Conservation (phyloP, 2,797 vertebrate genomes). For the Enteromius unitaeniatus region DNA sequence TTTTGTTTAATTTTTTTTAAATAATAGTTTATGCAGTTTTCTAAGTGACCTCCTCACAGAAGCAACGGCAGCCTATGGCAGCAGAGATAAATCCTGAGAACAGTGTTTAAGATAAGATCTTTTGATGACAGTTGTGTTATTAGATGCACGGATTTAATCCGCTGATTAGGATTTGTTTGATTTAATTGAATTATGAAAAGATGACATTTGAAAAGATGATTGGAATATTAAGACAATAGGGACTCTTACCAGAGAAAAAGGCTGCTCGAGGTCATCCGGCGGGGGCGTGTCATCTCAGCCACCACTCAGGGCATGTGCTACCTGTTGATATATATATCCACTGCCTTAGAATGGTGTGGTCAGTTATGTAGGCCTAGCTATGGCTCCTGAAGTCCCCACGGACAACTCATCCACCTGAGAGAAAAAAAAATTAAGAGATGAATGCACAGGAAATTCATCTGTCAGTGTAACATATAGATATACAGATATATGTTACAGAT, state of each 20-base stretch:
- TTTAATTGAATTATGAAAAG: neutral
- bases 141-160: neutral
- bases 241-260: conserved; percentile 52
- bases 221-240: neutral
- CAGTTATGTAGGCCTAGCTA: conserved; percentile 8
- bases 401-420: conserved; percentile 37
- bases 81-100: neutral
- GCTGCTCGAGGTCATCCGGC: conserved; percentile 23
- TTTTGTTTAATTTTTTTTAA: neutral
- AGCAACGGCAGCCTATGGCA: neutral
- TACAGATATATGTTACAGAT: too few species aligned
- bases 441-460: conserved; percentile 8
- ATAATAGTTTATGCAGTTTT: neutral
- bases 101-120: neutral
- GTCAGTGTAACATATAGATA: too few species aligned
- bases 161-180: neutral
- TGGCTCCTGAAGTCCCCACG: neutral
- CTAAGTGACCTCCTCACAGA: neutral
- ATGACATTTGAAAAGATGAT: neutral
- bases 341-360: conserved; percentile 18
- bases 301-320: conserved; percentile 47
- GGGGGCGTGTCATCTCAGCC: conserved; percentile 55
- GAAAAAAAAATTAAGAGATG: conserved; percentile 6
- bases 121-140: neutral
- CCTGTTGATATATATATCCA: conserved; percentile 34